Evolutionary conservation across 2,113 vertebrate species (phyloP).

Genomic region (Noturus placidus): DNA sequence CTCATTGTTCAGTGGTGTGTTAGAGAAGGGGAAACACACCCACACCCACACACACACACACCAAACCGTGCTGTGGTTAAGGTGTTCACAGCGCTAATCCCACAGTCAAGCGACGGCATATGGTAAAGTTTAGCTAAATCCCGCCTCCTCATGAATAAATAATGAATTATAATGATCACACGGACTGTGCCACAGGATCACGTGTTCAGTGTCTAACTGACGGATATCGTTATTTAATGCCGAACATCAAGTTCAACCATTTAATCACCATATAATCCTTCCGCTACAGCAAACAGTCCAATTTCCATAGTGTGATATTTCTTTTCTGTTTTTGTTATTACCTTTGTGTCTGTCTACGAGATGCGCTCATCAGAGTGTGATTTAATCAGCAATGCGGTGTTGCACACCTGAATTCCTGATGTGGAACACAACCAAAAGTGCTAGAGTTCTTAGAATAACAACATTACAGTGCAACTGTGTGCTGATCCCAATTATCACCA

Average conservation of each 20-base stretch:
- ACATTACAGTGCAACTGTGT: conserved; percentile 4
- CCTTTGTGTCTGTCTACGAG: not conserved
- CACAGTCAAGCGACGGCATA: not conserved
- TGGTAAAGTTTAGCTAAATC: not conserved
- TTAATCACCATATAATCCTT: not conserved
- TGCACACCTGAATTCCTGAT: not conserved
- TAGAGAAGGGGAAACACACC: not conserved
- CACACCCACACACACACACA: not conserved
- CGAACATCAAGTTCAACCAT: not conserved
- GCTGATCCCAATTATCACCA: conserved; percentile 26
- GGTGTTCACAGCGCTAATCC: not conserved
- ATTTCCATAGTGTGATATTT: not conserved
- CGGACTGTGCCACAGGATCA: not conserved
- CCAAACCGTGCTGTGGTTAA: not conserved
- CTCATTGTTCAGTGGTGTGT: not conserved
- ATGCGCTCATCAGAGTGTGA: not conserved
- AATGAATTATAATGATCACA: not conserved
- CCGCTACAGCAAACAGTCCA: not conserved
- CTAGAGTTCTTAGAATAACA: not conserved
- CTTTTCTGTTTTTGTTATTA: not conserved
- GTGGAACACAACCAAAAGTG: not conserved
- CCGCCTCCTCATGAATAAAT: not conserved
- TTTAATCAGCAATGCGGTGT: not conserved
- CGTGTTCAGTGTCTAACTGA: not conserved
- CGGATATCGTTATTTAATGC: not conserved